Evolutionary conservation across 2,888 invertebrate genomes (phyloP).

Genomic region (Papilio elwesi): DNA sequence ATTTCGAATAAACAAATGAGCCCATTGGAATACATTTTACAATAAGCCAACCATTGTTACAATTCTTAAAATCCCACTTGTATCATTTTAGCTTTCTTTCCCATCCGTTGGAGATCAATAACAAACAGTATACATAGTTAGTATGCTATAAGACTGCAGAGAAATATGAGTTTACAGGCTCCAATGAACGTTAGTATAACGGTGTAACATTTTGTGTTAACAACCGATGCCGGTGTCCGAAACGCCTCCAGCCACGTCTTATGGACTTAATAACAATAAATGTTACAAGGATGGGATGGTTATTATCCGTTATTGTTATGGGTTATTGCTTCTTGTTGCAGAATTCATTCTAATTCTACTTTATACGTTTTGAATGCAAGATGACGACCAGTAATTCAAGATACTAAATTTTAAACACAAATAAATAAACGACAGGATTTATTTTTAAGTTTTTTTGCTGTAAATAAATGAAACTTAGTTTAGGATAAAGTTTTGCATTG

Average conservation of each 20-base stretch:
- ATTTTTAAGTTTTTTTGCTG: no score
- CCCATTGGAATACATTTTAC: neutral
- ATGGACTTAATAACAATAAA: slow-evolving; percentile 62
- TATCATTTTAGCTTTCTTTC: neutral
- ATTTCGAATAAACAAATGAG: no score
- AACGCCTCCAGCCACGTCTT: slow-evolving; percentile 52
- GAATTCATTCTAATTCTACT: slow-evolving; percentile 27
- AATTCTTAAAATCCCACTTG: neutral
- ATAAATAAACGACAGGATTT: no score
- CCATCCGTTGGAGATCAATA: neutral
- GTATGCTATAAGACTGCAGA: neutral
- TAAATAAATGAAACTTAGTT: no score
- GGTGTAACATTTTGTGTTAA: slow-evolving; percentile 49
- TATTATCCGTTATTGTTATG: slow-evolving; percentile 53
- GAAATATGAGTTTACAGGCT: slow-evolving; percentile 18
- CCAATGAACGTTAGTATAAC: slow-evolving; percentile 19
- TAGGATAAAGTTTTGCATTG: no score
- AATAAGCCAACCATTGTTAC: neutral
- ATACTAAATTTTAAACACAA: neutral
- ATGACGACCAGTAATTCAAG: neutral
- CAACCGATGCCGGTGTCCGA: slow-evolving; percentile 51
- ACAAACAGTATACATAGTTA: neutral
- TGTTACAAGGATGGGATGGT: slow-evolving; percentile 49
- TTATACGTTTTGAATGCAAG: slow-evolving; percentile 13
- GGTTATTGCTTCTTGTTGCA: slow-evolving; percentile 40